A percentile compares a stretch with the other conserved stretches of the same genome.
Conservation (phyloP, 1,140 invertebrate genomes). For the Drosophila lini region DNA sequence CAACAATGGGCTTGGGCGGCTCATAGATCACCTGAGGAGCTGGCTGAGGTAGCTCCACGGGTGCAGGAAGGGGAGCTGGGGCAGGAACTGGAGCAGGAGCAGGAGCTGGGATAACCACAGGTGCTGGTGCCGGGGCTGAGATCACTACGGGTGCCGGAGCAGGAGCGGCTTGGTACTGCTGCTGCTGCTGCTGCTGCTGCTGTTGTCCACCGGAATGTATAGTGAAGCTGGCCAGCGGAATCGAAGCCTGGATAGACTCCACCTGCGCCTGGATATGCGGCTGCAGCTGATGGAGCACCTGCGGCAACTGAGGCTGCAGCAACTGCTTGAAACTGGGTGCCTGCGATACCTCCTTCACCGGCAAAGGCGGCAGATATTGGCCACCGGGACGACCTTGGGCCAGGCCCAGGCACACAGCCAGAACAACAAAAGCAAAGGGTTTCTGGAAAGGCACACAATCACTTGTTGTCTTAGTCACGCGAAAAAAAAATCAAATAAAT, state of each 20-base stretch:
- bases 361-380: conserved; percentile 52
- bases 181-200: conserved; percentile 14
- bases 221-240: conserved; percentile 64
- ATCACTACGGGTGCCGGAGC: background rate
- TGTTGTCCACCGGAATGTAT: conserved; percentile 47
- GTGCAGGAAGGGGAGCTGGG: background rate
- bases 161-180: conserved; percentile 1
- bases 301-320: conserved; percentile 33
- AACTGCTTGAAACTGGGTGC: conserved; percentile 38
- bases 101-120: background rate
- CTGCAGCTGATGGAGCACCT: conserved; percentile 29
- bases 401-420: conserved; percentile 45
- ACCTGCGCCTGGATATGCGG: conserved; percentile 44
- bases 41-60: background rate
- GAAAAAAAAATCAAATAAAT: conserved; percentile 8
- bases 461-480: conserved; percentile 3
- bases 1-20: conserved; percentile 40
- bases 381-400: conserved; percentile 44
- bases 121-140: background rate
- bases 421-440: conserved; percentile 38
- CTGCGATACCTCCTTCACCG: conserved; percentile 46
- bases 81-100: background rate
- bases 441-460: conserved; percentile 35
- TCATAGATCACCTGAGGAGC: conserved; percentile 54
- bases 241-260: conserved; percentile 63